Evolutionary conservation across 2,888 invertebrate species (phyloP), one percentile per base, ranked within the genome.

Genomic region (Acleris sparsana): DNA sequence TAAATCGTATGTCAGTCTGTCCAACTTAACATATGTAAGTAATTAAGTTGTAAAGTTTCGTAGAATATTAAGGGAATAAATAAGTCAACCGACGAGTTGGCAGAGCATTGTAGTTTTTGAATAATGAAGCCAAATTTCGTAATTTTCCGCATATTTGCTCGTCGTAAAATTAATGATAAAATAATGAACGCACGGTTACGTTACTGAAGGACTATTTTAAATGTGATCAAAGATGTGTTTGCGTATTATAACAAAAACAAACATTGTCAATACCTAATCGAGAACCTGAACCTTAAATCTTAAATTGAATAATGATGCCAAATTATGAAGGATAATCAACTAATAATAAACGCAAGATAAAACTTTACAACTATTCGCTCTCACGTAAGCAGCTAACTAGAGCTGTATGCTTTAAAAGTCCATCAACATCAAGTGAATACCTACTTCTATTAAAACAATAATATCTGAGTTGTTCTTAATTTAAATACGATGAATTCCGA

Each of bases 31-130:
- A 92, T 85, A 92, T 92, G 92, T 92, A 87, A 72, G 85, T 86
- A 87, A 92, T 92, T 92, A 92, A 87, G 87, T 82, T 83, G 85
- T 91, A 85, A 89, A 90, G 83, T 86, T 87, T 80, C 73, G 78
- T 77, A 81, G 78, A 83, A 76, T 79, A 81, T 85, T 82, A 78
- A 77, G 80, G 79, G 77, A 78, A 76, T 65, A 65, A 52, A 66
- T 77, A 80, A 73, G 76, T 77, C 73, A 76, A 80, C 78, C 77
- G 80, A 71, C 73, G 70, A 73, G 72, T 70, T 70, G 71, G 72
- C 73, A 75, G 71, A 73, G 72, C 74, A 77, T 79, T 75, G 74
- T 73, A 56, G 51, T 61, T 65, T 71, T 65, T 70, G 67, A 62
- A 70, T 80, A 83, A 84, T 82, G 72, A 76, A 57, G 60, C 69